Conservation (phyloP, 2,797 vertebrate species). For the Lepilemur ruficaudatus region DNA sequence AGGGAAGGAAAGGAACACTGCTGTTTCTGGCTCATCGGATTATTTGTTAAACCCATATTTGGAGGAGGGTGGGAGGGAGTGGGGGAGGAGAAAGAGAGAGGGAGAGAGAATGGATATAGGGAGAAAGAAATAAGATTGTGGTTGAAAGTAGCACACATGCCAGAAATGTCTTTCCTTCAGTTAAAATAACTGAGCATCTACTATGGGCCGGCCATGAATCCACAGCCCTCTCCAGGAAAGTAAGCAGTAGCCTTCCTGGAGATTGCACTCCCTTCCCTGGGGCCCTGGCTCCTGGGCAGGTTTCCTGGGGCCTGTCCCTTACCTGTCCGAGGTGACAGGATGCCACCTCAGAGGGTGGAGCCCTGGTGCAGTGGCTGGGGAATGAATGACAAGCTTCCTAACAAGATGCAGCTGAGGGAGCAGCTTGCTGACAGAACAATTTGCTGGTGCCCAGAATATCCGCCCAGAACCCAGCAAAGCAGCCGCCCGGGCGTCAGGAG, state of each 20-base stretch:
- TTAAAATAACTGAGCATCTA: not conserved
- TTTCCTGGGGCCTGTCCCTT: not conserved
- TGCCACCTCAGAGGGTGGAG: not conserved
- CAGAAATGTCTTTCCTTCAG: not conserved
- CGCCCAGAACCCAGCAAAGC: not conserved
- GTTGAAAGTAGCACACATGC: not conserved
- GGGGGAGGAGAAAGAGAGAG: not conserved
- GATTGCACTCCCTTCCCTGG: fast-evolving
- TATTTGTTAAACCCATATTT: constrained; percentile 6
- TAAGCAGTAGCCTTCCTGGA: not conserved
- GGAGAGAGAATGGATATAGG: too few relatives aligned
- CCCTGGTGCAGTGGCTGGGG: not conserved
- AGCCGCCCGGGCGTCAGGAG: constrained; percentile 5
- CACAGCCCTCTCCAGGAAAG: not conserved
- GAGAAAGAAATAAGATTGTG: not conserved
- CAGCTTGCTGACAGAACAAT: constrained; percentile 66
- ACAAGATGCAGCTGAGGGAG: constrained; percentile 64
- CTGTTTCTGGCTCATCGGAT: not conserved
- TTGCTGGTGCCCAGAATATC: constrained; percentile 56
- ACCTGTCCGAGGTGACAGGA: not conserved
- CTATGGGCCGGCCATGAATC: not conserved
- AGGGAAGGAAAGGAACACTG: not conserved
- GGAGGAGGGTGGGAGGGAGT: too few relatives aligned
- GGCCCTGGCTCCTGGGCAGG: not conserved
- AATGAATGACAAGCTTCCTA: constrained; percentile 73